These are phyloP conservation scores for Pogona vitticeps DNA, from an alignment of 2,113 vertebrate genomes.

Conservation along the genomic window DNA sequence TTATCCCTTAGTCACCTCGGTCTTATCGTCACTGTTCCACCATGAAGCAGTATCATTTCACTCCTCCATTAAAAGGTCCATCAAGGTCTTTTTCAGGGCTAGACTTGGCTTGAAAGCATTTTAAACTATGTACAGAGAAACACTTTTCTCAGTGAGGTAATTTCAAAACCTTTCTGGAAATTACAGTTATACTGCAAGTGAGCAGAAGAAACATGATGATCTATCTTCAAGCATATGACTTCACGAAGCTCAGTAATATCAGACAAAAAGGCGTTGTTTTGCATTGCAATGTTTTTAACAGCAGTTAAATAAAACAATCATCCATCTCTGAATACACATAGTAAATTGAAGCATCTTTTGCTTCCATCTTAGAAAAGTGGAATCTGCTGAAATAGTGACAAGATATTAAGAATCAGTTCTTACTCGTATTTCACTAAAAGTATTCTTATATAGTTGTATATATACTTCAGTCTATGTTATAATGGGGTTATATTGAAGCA, in stretches of 20 bases:
- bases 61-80: constrained; percentile 63
- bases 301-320: background rate
- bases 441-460: background rate
- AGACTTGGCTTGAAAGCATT: constrained; percentile 26
- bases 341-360: background rate
- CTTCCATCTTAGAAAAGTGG: background rate
- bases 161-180: constrained; percentile 34
- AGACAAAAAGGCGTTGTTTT: background rate
- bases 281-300: background rate
- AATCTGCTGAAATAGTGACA: background rate
- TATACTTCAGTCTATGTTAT: background rate
- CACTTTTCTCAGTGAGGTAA: background rate
- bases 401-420: background rate
- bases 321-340: background rate
- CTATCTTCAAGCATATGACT: constrained; percentile 1
- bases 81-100: constrained; percentile 58
- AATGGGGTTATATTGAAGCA: background rate
- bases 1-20: background rate
- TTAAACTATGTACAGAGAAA: background rate
- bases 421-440: background rate
- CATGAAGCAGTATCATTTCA: constrained; percentile 41
- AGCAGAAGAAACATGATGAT: constrained; percentile 11
- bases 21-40: background rate
- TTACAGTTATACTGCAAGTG: constrained; percentile 3
- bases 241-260: background rate